Base-by-base conservation (phyloP, 2,888 invertebrate genomes). In the Gonocerus acuteangulatus region DNA sequence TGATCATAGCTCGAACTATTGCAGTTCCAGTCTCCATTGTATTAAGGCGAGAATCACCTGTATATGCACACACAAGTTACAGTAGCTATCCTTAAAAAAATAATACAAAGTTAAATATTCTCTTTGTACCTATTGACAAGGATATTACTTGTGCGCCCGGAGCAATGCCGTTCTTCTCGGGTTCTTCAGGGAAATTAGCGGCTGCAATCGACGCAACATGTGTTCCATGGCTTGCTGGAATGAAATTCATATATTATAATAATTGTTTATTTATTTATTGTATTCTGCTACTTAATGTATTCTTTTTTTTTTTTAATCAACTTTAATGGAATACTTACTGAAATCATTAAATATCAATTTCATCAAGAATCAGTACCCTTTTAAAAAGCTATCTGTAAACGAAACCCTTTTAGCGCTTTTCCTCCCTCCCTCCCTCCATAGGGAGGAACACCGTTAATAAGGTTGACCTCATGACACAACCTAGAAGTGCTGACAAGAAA, bases 11-110 rank as follows among this genome's bases (percentile, higher is more conserved):
- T 65, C 97, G 78, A 1, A 93, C 87, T 3, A 99, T 74, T 0
- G 93, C 90, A 0, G 94, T 87, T 15, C 96, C 96, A 0, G 97
- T 97, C 79, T 99, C 97, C 96, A 96, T 97, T 1, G 93, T 85
- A 1, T 87, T 89, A 13, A 97, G 77, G 2, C 97, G 81, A 54
- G 86, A 85, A 77, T 97, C 96, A n/a, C 95, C 78, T 73, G 64
- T 61, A 67, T n/a, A n/a, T n/a, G n/a, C n/a, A n/a, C 62, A 48
- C 16, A 45, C 16, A 61, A 0, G 49, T 7, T 15, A 44, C 11
- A 18, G 11, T 4, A 13, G 2, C 7, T 21, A 48, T 21, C 4
- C 18, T 18, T 7, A 36, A 39, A 16, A 54, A 9, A 7, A 39
- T 18, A 42, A 2, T 42, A 21, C 15, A 34, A 52, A 52, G 21